These are phyloP conservation scores for Laspeyria flexula DNA, from an alignment of 2,888 invertebrate genomes.

Conservation along the genomic window DNA sequence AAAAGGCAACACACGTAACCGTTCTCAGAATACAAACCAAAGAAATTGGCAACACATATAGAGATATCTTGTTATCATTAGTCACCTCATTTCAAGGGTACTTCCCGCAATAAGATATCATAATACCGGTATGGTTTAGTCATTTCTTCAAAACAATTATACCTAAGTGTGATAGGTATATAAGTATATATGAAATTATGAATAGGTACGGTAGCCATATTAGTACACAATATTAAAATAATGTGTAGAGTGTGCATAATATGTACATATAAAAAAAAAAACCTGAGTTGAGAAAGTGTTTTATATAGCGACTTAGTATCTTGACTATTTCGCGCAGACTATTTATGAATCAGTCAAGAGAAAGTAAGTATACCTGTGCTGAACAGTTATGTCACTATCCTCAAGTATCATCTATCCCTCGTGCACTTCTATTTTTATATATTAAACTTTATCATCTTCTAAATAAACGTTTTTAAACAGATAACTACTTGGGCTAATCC, in stretches of 20 bases:
- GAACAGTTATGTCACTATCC: constrained; percentile 37
- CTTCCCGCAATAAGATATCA: not conserved
- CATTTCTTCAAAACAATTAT: not conserved
- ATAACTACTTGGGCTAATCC: too few species aligned
- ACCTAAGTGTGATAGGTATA: not conserved
- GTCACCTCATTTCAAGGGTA: constrained; percentile 33
- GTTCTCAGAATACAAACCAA: constrained; percentile 57
- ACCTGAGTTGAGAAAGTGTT: constrained; percentile 43
- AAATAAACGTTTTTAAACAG: too few species aligned
- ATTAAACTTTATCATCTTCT: not conserved
- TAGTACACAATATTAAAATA: too few species aligned
- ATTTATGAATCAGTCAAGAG: constrained; percentile 45
- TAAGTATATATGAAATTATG: too few species aligned
- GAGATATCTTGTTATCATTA: constrained; percentile 46
- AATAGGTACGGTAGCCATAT: too few species aligned
- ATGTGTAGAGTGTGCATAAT: not conserved
- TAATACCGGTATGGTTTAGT: not conserved
- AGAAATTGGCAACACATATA: constrained; percentile 55
- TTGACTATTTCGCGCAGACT: constrained; percentile 20
- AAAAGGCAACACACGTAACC: constrained; percentile 50
- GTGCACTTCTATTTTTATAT: not conserved
- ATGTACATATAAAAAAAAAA: constrained; percentile 25
- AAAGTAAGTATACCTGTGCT: constrained; percentile 42
- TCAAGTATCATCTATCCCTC: constrained; percentile 22
- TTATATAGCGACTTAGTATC: constrained; percentile 30